These are phyloP conservation scores for Arvicanthis niloticus DNA, from an alignment of 2,113 vertebrate genomes.

Conservation along the genomic window DNA sequence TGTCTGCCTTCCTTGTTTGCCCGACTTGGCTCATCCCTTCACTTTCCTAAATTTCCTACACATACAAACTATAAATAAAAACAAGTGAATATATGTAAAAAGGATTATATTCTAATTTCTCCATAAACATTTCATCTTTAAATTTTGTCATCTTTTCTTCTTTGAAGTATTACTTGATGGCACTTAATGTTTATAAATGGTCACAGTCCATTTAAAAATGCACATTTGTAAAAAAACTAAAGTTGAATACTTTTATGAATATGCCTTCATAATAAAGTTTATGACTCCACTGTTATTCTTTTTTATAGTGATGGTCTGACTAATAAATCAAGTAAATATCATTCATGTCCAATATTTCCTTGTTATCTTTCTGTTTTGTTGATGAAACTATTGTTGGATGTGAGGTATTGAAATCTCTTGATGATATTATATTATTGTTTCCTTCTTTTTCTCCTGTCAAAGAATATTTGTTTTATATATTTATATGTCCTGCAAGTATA, in stretches of 20 bases:
- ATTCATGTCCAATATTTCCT: background rate
- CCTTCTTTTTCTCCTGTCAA: background rate
- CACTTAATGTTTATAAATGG: background rate
- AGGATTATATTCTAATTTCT: background rate
- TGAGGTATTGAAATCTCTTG: background rate
- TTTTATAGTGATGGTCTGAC: background rate
- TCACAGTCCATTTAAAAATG: slow-evolving; percentile 42
- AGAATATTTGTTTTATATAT: background rate
- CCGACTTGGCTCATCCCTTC: background rate
- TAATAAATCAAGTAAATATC: background rate
- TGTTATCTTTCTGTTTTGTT: background rate
- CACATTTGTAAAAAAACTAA: background rate
- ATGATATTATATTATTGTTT: background rate
- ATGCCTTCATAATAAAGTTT: slow-evolving; percentile 40
- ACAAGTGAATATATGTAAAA: background rate
- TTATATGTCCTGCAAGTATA: background rate
- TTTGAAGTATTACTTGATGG: slow-evolving; percentile 41
- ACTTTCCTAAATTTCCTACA: background rate
- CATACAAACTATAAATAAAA: background rate
- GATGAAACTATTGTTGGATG: background rate
- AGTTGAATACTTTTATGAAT: background rate
- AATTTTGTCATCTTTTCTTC: background rate
- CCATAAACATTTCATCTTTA: background rate
- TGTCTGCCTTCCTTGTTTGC: background rate
- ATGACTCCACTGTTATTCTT: background rate